Conservation (phyloP, 1,140 invertebrate species). For the Leptopilina boulardi region DNA sequence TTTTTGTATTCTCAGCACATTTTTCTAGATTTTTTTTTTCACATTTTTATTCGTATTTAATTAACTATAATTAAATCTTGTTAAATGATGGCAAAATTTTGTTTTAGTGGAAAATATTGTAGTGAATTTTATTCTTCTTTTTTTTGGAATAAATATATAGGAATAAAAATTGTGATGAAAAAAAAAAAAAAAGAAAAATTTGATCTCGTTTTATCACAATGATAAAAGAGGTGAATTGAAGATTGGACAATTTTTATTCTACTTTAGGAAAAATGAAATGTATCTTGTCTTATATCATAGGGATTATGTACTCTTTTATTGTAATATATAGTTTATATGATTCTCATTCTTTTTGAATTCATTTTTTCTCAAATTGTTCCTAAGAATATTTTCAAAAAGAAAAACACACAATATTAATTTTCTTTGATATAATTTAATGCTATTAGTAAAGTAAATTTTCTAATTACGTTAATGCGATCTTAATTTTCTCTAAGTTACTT, state of each 20-base stretch:
- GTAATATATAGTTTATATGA: no score
- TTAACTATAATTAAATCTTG: no score
- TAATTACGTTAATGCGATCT: slow-evolving; percentile 2
- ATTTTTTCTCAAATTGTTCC: not conserved
- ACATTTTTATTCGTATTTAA: no score
- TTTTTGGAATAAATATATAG: no score
- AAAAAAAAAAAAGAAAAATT: not conserved
- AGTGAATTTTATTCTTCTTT: no score
- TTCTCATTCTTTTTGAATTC: no score
- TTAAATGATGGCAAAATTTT: no score
- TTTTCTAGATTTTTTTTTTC: not conserved
- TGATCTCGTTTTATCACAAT: not conserved
- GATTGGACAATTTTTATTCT: not conserved
- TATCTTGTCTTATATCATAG: not conserved
- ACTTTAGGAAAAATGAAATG: not conserved
- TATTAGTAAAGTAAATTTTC: slow-evolving; percentile 4
- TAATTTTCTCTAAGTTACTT: slow-evolving; percentile 5
- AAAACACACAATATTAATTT: no score
- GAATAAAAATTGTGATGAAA: no score
- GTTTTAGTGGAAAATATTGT: no score
- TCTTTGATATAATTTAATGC: not conserved
- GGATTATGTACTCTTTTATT: not conserved
- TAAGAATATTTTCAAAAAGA: not conserved
- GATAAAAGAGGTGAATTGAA: not conserved
- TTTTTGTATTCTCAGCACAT: not conserved